Percentiles rank a stretch among this genome's conserved stretches.
These are phyloP conservation scores for Ectemnius cavifrons DNA, from an alignment of 2,888 invertebrate species.

Conservation along the genomic window DNA sequence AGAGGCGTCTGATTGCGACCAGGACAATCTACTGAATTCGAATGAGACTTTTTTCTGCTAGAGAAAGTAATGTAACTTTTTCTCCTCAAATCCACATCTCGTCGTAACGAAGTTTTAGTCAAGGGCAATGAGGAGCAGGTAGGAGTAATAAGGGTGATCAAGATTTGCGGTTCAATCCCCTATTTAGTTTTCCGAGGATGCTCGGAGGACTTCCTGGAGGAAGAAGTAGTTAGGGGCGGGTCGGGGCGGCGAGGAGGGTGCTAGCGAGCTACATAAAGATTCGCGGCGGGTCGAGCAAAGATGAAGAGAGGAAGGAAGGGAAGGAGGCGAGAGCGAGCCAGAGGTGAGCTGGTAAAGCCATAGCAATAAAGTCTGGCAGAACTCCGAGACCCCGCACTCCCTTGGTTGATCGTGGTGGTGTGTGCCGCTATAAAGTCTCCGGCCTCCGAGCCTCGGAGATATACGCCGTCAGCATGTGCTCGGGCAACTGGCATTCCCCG, in stretches of 20 bases:
- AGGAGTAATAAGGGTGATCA: slow-evolving; percentile 5
- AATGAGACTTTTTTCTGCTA: no score
- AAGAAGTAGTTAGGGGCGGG: slow-evolving; percentile 49
- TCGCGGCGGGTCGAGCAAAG: slow-evolving; percentile 3
- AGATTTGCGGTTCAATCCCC: slow-evolving; percentile 16
- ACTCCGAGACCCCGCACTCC: slow-evolving; percentile 17
- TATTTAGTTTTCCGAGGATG: slow-evolving; percentile 1
- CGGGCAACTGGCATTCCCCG: slow-evolving; percentile 9
- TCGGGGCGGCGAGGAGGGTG: slow-evolving; percentile 29
- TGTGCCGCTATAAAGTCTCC: slow-evolving; percentile 40
- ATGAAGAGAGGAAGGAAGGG: slow-evolving; percentile 16
- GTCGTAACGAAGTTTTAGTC: neutral
- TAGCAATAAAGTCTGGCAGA: slow-evolving; percentile 56
- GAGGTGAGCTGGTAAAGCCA: slow-evolving; percentile 39
- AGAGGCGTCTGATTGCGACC: no score
- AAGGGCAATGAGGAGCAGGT: neutral
- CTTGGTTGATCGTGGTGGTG: slow-evolving; percentile 17
- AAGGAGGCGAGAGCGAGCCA: neutral
- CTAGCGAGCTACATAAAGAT: slow-evolving; percentile 51
- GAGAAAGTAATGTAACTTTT: no score
- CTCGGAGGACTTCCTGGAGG: slow-evolving; percentile 11
- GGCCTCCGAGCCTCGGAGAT: slow-evolving; percentile 16
- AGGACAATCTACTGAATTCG: no score
- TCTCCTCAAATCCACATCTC: no score
- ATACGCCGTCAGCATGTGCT: slow-evolving; percentile 29